phyloP scores from a whole-genome alignment of 1,140 invertebrate genomes.

The Proctacanthus coquilletti region DNA sequence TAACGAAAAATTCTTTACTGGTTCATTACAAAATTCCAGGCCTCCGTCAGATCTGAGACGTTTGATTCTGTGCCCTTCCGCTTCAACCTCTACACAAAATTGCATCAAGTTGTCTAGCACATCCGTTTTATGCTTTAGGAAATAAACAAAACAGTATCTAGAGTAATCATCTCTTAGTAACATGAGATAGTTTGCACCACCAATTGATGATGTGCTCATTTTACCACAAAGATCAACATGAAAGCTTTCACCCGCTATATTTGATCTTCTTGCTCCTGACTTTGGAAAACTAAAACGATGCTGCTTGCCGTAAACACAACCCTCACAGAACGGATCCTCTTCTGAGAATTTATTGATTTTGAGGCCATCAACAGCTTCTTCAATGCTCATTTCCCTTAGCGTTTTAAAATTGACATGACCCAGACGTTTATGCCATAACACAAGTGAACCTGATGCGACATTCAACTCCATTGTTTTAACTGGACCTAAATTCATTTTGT shows the following conservation, averaged over 20 bases:
- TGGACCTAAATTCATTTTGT: conserved; percentile 9
- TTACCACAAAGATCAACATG: conserved; percentile 10
- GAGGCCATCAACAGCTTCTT: conserved; percentile 7
- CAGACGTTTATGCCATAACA: conserved; percentile 15
- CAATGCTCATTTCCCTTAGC: conserved; percentile 10
- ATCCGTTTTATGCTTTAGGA: conserved; percentile 11
- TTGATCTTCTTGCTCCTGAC: neutral
- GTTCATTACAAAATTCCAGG: conserved; percentile 9
- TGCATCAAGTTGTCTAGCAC: conserved; percentile 9
- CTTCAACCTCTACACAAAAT: conserved; percentile 2
- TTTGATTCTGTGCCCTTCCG: conserved; percentile 9
- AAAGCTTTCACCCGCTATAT: conserved; percentile 9
- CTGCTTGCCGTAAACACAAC: conserved; percentile 15
- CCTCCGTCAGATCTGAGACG: conserved; percentile 12
- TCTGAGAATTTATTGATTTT: neutral
- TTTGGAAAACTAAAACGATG: conserved; percentile 8
- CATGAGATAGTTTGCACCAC: conserved; percentile 3
- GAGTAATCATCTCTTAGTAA: conserved; percentile 6
- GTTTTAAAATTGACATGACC: conserved; percentile 13
- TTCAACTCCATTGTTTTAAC: conserved; percentile 6
- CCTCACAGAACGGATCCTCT: conserved; percentile 14
- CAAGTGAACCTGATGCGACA: conserved; percentile 8
- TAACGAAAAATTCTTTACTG: conserved; percentile 10
- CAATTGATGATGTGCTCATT: conserved; percentile 4
- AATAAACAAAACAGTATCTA: conserved; percentile 5